Evolutionary conservation across 1,140 invertebrate species (phyloP).

Genomic region (Gryon sp.): DNA sequence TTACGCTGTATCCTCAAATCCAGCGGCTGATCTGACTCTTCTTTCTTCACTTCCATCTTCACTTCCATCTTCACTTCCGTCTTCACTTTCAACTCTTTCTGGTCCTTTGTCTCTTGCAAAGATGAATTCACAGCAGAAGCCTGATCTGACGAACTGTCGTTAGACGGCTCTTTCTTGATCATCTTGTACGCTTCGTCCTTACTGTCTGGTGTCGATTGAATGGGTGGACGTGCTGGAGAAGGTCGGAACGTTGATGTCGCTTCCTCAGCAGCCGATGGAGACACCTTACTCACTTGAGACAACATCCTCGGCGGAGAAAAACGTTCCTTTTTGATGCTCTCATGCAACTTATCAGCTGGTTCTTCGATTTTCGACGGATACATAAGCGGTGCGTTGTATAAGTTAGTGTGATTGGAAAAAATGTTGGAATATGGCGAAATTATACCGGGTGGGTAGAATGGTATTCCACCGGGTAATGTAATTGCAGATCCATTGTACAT

Average conservation of each 20-base stretch:
- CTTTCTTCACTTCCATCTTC: neutral
- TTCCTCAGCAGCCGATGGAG: constrained; percentile 84
- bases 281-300: constrained; percentile 79
- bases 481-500: constrained; percentile 82
- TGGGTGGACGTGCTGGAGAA: constrained; percentile 82
- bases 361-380: constrained; percentile 78
- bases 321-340: constrained; percentile 73
- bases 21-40: constrained; percentile 83
- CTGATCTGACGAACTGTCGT: constrained; percentile 47
- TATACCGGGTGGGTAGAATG: constrained; percentile 80
- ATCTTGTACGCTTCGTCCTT: constrained; percentile 42
- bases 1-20: constrained; percentile 85
- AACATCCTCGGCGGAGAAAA: constrained; percentile 77
- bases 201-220: constrained; percentile 60
- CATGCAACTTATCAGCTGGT: constrained; percentile 65
- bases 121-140: constrained; percentile 7
- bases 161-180: constrained; percentile 21
- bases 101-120: constrained; percentile 7
- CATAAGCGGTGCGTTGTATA: constrained; percentile 82
- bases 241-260: constrained; percentile 82
- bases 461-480: constrained; percentile 60
- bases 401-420: constrained; percentile 82
- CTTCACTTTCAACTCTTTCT: constrained; percentile 11
- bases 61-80: neutral
- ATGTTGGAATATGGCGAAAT: constrained; percentile 75